Evolutionary conservation across 2,888 invertebrate genomes (phyloP), one percentile per base, ranked within the genome.

Genomic region (Nemoura dubitans): DNA sequence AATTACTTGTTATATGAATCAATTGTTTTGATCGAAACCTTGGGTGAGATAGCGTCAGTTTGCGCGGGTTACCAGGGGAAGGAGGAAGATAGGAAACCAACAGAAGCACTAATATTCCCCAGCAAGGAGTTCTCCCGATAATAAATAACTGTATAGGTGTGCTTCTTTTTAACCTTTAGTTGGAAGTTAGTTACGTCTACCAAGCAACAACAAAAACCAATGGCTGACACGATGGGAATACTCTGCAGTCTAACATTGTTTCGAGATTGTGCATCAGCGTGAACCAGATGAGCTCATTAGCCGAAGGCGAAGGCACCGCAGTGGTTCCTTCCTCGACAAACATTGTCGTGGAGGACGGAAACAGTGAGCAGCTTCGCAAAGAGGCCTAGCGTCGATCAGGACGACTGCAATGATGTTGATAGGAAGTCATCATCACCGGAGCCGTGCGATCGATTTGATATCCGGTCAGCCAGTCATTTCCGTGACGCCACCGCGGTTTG

Each of bases 111-210:
- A 86, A 84, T 83, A 86, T 86, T 76, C 83, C 85, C 86, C 88
- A 85, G 36, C 85, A 36, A 85, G 85, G 87, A 87, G 87, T 88
- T 88, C 83, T 87, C 77, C 84, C 85, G 81, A 87, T 86, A 87
- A 82, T 83, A 86, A 88, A 88, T 88, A 88, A 88, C 87, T 88
- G 87, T 86, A 86, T 88, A 88, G 87, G 87, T 78, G 88, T 87
- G 87, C 86, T 86, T 88, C 81, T 26, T 21, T 78, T 78, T 14
- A 78, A 28, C 78, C 78, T 78, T 78, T 78, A 78, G 78, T 78
- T 78, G 78, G 78, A 78, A 78, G 28, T 76, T 25, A 21, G 26
- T 78, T 28, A 26, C n/a, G 28, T 5, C 28, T 26, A 27, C 59
- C 59, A 59, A 21, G 59, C 59, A 59, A 59, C 59, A 59, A 59